Evolutionary conservation across 1,140 invertebrate species (phyloP).

Genomic region (Pseudomyrmex concolor): DNA sequence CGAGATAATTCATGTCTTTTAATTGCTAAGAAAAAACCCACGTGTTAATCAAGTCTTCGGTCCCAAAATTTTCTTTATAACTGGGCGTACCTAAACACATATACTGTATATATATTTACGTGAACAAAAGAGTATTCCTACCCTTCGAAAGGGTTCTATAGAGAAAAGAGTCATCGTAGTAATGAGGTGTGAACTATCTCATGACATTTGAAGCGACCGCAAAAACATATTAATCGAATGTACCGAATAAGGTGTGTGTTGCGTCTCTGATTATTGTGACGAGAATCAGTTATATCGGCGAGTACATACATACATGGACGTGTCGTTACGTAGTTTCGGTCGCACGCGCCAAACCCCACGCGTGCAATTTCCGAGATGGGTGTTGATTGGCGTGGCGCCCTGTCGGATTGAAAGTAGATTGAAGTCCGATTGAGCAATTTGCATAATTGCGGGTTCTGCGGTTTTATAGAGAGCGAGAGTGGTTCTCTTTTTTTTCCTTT

Average conservation of each 20-base stretch:
- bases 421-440: slow-evolving; percentile 54
- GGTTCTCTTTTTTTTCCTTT: not conserved
- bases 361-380: slow-evolving; percentile 30
- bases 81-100: no score
- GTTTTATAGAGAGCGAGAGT: not conserved
- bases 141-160: not conserved
- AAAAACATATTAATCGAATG: slow-evolving; percentile 73
- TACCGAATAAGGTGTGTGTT: slow-evolving; percentile 40
- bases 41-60: no score
- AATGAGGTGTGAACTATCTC: slow-evolving; percentile 80
- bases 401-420: slow-evolving; percentile 41
- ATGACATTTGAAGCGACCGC: slow-evolving; percentile 72
- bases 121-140: not conserved
- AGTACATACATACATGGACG: slow-evolving; percentile 11
- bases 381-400: not conserved
- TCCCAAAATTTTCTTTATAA: no score
- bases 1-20: no score
- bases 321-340: not conserved
- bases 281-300: not conserved
- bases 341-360: slow-evolving; percentile 36
- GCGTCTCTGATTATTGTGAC: slow-evolving; percentile 13
- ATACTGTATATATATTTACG: not conserved
- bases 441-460: slow-evolving; percentile 30
- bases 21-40: no score
- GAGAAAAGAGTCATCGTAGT: slow-evolving; percentile 41